These are phyloP conservation scores for Babylonia areolata DNA, from an alignment of 1,140 invertebrate genomes.

Conservation along the genomic window DNA sequence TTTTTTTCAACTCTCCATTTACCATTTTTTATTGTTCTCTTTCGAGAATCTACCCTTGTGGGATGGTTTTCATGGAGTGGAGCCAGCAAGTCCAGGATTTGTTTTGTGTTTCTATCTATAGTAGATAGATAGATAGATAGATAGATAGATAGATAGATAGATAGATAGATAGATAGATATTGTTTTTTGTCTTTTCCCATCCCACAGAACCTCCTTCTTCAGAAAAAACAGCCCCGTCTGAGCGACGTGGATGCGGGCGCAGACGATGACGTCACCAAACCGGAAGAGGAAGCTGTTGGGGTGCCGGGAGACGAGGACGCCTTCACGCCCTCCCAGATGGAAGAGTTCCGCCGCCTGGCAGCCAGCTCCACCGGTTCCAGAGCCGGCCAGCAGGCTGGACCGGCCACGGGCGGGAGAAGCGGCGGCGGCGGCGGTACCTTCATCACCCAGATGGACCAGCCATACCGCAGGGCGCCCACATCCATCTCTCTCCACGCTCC, in stretches of 20 bases:
- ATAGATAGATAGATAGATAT: too few relatives aligned
- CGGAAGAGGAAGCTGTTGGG: background rate
- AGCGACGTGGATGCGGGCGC: background rate
- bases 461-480: background rate
- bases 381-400: background rate
- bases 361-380: too few relatives aligned
- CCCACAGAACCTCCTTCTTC: background rate
- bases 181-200: too few relatives aligned
- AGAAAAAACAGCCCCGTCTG: constrained; percentile 27
- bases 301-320: constrained; percentile 35
- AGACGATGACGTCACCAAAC: background rate
- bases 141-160: too few relatives aligned
- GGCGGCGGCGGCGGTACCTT: background rate
- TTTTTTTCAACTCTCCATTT: too few relatives aligned
- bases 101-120: too few relatives aligned
- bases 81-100: too few relatives aligned
- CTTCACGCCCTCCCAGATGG: constrained; percentile 34
- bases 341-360: constrained; percentile 39
- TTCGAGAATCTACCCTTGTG: too few relatives aligned
- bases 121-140: too few relatives aligned
- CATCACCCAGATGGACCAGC: background rate
- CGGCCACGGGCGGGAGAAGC: too few relatives aligned
- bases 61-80: too few relatives aligned
- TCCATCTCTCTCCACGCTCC: background rate
- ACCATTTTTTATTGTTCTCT: too few relatives aligned